Evolutionary conservation across 2,797 vertebrate species (phyloP).

Genomic region (Periparus ater): DNA sequence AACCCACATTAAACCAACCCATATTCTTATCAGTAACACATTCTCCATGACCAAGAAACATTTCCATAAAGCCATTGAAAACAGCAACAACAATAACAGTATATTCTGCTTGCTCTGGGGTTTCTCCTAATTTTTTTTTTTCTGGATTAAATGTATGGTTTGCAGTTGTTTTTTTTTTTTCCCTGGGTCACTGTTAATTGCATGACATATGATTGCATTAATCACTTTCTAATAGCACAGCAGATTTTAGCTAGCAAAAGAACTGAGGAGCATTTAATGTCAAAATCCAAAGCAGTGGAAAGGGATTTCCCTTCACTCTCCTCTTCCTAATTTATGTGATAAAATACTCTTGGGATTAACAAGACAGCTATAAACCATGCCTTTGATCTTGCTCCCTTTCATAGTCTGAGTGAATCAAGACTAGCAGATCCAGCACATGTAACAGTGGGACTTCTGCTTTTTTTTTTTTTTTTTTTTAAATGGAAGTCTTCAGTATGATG

Average conservation of each 20-base stretch:
- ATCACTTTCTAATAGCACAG: slow-evolving; percentile 29
- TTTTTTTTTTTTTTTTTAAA: background rate
- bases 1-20: background rate
- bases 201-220: background rate
- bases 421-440: background rate
- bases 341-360: slow-evolving; percentile 53
- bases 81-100: background rate
- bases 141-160: background rate
- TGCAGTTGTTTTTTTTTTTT: background rate
- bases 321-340: slow-evolving; percentile 29
- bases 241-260: slow-evolving; percentile 20
- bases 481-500: background rate
- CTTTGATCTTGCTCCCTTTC: slow-evolving; percentile 62
- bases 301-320: slow-evolving; percentile 30
- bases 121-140: background rate
- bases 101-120: background rate
- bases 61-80: background rate
- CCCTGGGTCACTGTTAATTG: background rate
- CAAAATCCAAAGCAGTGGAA: slow-evolving; percentile 17
- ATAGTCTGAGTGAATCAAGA: background rate
- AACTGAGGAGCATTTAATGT: slow-evolving; percentile 13
- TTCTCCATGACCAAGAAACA: background rate
- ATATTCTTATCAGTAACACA: background rate
- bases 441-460: background rate
- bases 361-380: slow-evolving; percentile 26